These are phyloP conservation scores for Sycophila texana DNA, from an alignment of 2,888 invertebrate genomes.

Conservation along the genomic window DNA sequence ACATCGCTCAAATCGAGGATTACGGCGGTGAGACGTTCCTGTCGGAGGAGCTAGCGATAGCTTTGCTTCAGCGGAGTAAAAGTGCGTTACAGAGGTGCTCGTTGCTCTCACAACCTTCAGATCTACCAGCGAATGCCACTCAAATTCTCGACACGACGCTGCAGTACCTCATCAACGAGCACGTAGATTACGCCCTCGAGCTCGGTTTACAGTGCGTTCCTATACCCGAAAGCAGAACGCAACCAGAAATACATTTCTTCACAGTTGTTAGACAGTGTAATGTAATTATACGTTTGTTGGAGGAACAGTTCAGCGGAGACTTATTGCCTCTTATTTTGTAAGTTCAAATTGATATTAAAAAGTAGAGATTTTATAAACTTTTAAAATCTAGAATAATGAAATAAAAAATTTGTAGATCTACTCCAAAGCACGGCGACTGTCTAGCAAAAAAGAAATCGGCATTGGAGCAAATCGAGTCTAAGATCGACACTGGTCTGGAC, in stretches of 20 bases:
- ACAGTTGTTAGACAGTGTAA: slow-evolving; percentile 95
- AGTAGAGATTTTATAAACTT: not conserved
- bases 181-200: slow-evolving; percentile 97
- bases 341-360: slow-evolving; percentile 67
- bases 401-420: slow-evolving; percentile 79
- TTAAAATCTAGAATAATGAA: not conserved
- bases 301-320: slow-evolving; percentile 93
- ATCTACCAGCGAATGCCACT: slow-evolving; percentile 86
- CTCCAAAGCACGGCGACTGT: slow-evolving; percentile 92
- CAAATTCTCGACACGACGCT: slow-evolving; percentile 90
- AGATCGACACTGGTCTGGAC: slow-evolving; percentile 92
- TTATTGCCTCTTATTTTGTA: slow-evolving; percentile 92
- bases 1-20: slow-evolving; percentile 95
- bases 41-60: slow-evolving; percentile 95
- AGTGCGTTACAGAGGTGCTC: slow-evolving; percentile 93
- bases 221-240: slow-evolving; percentile 90
- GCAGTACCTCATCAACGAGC: slow-evolving; percentile 91
- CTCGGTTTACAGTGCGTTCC: slow-evolving; percentile 93
- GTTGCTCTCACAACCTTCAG: slow-evolving; percentile 86
- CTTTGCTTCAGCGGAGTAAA: slow-evolving; percentile 92
- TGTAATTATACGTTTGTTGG: slow-evolving; percentile 93
- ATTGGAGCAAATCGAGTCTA: slow-evolving; percentile 92
- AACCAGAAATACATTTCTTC: slow-evolving; percentile 94
- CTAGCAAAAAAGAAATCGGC: slow-evolving; percentile 89
- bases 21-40: slow-evolving; percentile 98